Conservation (phyloP, 1,140 invertebrate genomes). For the Brachionus rotundiformis region DNA sequence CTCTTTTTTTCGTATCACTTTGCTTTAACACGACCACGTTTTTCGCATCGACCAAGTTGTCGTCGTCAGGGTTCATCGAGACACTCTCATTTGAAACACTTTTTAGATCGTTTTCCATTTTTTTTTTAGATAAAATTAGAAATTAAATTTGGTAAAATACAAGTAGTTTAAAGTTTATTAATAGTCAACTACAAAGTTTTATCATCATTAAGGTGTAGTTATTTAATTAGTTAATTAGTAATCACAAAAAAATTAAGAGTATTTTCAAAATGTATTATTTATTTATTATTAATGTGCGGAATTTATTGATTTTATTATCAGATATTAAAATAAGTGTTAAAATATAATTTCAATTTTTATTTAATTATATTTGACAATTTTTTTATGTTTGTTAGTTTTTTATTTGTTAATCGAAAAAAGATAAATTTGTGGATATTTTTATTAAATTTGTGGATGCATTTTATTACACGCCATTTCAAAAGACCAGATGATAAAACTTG, state of each 20-base stretch:
- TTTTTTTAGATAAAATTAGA: neutral
- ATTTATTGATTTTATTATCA: conserved; percentile 4
- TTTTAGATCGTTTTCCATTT: neutral
- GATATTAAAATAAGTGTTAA: conserved; percentile 5
- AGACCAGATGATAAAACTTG: too few species aligned
- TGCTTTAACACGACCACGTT: neutral
- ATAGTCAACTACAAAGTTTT: neutral
- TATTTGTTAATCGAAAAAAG: neutral
- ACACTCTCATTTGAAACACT: neutral
- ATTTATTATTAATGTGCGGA: neutral
- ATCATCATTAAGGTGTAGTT: neutral
- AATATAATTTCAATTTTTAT: neutral
- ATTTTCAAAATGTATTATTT: neutral
- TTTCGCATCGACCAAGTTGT: neutral
- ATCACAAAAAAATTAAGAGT: neutral
- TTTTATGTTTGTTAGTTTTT: conserved; percentile 15
- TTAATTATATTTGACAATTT: conserved; percentile 9
- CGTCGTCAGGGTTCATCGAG: neutral
- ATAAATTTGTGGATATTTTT: conserved; percentile 1
- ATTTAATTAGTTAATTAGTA: neutral
- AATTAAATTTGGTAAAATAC: neutral
- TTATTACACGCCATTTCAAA: conserved; percentile 5
- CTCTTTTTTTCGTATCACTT: conserved; percentile 3
- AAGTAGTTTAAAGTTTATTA: neutral
- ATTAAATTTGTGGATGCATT: conserved; percentile 18